These are phyloP conservation scores for Thera obeliscata DNA, from an alignment of 2,888 invertebrate species.

Conservation along the genomic window DNA sequence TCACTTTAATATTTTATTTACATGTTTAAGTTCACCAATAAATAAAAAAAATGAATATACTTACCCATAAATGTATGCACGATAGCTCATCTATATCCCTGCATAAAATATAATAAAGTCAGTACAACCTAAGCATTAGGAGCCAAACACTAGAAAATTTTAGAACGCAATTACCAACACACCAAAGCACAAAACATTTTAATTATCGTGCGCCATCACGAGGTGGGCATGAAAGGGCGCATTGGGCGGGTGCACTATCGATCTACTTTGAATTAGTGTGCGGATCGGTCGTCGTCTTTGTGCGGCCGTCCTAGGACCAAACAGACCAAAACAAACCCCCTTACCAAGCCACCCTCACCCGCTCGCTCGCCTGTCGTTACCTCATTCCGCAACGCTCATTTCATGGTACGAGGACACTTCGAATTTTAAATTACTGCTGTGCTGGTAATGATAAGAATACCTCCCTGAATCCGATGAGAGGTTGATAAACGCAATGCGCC, in stretches of 20 bases:
- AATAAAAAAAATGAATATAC: too few species aligned
- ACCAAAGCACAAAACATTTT: constrained; percentile 61
- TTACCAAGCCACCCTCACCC: constrained; percentile 53
- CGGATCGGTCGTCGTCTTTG: constrained; percentile 83
- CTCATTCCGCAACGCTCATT: constrained; percentile 62
- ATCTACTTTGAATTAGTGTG: constrained; percentile 84
- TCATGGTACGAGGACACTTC: constrained; percentile 60
- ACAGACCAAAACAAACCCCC: constrained; percentile 83
- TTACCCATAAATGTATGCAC: too few species aligned
- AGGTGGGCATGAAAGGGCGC: constrained; percentile 76
- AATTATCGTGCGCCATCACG: constrained; percentile 68
- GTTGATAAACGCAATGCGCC: constrained; percentile 27
- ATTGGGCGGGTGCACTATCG: constrained; percentile 80
- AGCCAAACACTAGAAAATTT: constrained; percentile 14
- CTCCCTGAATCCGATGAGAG: constrained; percentile 26
- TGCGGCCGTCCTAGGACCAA: constrained; percentile 81
- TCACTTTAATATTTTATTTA: too few species aligned
- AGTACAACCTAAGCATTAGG: neutral
- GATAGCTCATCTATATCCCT: neutral
- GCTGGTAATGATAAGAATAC: constrained; percentile 41
- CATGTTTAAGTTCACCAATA: too few species aligned
- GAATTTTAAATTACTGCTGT: constrained; percentile 50
- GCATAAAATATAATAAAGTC: constrained; percentile 1
- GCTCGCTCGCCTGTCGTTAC: constrained; percentile 65
- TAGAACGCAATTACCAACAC: constrained; percentile 26